These are phyloP conservation scores for Emydocephalus ijimae DNA, from an alignment of 2,113 vertebrate species.

Conservation along the genomic window DNA sequence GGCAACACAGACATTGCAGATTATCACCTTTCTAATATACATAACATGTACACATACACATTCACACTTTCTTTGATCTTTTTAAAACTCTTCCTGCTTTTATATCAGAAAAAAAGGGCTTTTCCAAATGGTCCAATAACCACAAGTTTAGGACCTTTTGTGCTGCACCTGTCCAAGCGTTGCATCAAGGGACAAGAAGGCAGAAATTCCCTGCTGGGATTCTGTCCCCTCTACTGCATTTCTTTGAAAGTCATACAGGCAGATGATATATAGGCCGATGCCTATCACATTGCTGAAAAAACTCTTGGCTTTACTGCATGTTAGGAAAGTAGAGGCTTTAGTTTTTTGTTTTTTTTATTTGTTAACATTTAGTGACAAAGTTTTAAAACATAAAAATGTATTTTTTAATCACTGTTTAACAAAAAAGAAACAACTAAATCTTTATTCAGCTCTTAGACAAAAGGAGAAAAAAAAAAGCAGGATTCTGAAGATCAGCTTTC, in stretches of 20 bases:
- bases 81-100: not conserved
- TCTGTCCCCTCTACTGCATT: slow-evolving; percentile 54
- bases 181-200: slow-evolving; percentile 51
- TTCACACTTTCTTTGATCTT: not conserved
- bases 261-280: slow-evolving; percentile 46
- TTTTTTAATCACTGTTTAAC: not conserved
- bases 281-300: slow-evolving; percentile 50
- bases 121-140: slow-evolving; percentile 40
- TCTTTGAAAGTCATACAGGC: slow-evolving; percentile 55
- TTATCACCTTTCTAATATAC: not conserved
- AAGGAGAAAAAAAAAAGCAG: not conserved
- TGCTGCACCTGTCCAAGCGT: slow-evolving; percentile 56
- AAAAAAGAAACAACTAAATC: not conserved
- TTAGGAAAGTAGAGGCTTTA: not conserved
- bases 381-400: not conserved
- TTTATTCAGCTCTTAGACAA: slow-evolving; percentile 21
- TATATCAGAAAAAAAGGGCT: slow-evolving; percentile 17
- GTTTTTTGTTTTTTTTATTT: slow-evolving; percentile 22
- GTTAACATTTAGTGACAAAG: slow-evolving; percentile 33
- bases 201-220: slow-evolving; percentile 55
- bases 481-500: slow-evolving; percentile 19
- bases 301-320: slow-evolving; percentile 51
- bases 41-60: not conserved
- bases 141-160: slow-evolving; percentile 51
- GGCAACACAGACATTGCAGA: fast-evolving